phyloP scores from a whole-genome alignment of 2,797 vertebrate genomes.

The Petrocephalus sullivani region DNA sequence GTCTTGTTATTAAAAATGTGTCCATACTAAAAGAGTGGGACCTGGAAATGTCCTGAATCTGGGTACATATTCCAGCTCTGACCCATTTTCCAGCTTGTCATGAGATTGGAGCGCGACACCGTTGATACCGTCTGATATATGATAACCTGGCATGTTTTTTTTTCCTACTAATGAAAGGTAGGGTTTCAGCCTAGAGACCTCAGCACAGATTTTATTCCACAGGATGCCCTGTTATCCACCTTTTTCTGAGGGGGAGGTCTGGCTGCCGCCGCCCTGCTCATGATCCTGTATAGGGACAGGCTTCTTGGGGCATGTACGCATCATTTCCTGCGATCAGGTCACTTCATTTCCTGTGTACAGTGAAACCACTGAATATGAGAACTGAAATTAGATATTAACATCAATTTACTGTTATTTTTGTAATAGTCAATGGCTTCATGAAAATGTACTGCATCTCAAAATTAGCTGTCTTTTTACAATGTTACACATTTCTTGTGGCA shows the following conservation, averaged over 20 bases:
- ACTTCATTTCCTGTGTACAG: neutral
- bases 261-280: neutral
- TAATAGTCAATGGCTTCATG: neutral
- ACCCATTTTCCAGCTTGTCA: slow-evolving; percentile 1
- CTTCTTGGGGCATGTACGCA: neutral
- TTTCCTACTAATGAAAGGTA: neutral
- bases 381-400: neutral
- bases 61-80: slow-evolving; percentile 9
- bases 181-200: neutral
- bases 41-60: neutral
- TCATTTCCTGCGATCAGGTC: neutral
- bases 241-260: neutral
- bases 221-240: neutral
- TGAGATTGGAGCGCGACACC: neutral
- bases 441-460: neutral
- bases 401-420: neutral
- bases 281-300: neutral
- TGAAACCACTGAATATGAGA: neutral
- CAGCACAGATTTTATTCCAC: slow-evolving; percentile 2
- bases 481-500: neutral
- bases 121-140: slow-evolving; percentile 3
- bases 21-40: neutral
- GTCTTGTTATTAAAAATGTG: neutral
- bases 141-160: neutral
- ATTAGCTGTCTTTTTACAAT: neutral